Conservation (phyloP, 1,140 invertebrate species). For the Protaetia brevitarsis region DNA sequence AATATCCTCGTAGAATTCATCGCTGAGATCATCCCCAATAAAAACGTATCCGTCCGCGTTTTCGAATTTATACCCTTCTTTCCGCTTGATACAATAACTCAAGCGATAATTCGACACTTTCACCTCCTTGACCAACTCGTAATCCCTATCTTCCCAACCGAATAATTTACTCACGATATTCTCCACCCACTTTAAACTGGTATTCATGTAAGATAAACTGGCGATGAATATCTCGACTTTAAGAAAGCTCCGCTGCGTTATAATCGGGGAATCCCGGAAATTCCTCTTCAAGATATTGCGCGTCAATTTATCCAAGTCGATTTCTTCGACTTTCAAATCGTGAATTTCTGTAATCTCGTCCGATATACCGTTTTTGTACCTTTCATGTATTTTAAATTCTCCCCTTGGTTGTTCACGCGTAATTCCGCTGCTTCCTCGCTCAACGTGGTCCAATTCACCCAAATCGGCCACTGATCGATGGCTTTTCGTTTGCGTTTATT, state of each 20-base stretch:
- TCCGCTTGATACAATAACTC: too few relatives aligned
- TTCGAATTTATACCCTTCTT: too few relatives aligned
- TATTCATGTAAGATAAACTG: constrained; percentile 42
- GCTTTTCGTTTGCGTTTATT: constrained; percentile 50
- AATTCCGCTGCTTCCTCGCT: constrained; percentile 53
- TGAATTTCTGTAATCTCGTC: constrained; percentile 47
- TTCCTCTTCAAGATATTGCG: constrained; percentile 50
- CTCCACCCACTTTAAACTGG: constrained; percentile 36
- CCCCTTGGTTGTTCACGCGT: constrained; percentile 51
- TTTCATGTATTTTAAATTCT: constrained; percentile 56
- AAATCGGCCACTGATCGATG: constrained; percentile 60
- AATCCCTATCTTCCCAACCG: constrained; percentile 30
- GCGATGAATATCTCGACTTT: constrained; percentile 62
- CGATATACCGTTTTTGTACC: constrained; percentile 51
- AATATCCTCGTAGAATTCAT: too few relatives aligned
- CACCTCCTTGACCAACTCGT: neutral
- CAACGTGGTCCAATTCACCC: constrained; percentile 54
- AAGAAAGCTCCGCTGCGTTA: neutral
- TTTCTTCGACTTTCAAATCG: constrained; percentile 45
- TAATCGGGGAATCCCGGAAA: constrained; percentile 46
- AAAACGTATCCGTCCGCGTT: too few relatives aligned
- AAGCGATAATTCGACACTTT: neutral
- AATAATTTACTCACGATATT: constrained; percentile 49
- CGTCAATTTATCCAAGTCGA: constrained; percentile 52
- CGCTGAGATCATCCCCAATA: too few relatives aligned